Evolutionary conservation across 2,797 vertebrate species (phyloP).

Genomic region (Lepus townsendii): DNA sequence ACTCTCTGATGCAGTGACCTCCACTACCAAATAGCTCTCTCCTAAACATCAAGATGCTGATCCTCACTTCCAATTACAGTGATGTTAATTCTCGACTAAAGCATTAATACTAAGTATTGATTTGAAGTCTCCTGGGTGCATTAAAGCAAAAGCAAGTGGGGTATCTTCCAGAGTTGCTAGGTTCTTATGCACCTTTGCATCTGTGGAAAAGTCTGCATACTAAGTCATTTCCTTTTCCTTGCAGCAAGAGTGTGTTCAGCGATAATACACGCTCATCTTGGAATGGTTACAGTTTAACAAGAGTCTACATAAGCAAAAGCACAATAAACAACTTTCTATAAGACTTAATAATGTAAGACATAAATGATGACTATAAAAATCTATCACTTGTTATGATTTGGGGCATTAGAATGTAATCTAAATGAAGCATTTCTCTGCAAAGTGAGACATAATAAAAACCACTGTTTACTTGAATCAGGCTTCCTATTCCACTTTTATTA

Average conservation of each 20-base stretch:
- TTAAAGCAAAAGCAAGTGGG: slow-evolving; percentile 65
- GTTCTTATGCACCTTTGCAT: slow-evolving; percentile 7
- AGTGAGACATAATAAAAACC: slow-evolving; percentile 47
- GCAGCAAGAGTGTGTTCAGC: not conserved
- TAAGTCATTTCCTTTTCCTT: slow-evolving; percentile 18
- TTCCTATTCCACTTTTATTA: not conserved
- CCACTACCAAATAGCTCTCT: slow-evolving; percentile 61
- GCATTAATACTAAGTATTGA: slow-evolving; percentile 80
- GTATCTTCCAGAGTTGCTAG: slow-evolving; percentile 65
- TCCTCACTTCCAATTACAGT: slow-evolving; percentile 63
- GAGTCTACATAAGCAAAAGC: not conserved
- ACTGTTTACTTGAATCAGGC: not conserved
- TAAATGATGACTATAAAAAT: slow-evolving; percentile 35
- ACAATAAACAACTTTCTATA: not conserved
- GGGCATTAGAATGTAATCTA: slow-evolving; percentile 46
- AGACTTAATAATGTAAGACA: slow-evolving; percentile 17
- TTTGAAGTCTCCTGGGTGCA: slow-evolving; percentile 74
- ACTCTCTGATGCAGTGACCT: slow-evolving; percentile 26
- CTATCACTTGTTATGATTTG: slow-evolving; percentile 16
- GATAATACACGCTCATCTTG: not conserved
- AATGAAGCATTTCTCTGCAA: slow-evolving; percentile 26
- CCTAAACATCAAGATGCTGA: slow-evolving; percentile 67
- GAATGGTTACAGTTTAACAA: not conserved
- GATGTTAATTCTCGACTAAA: slow-evolving; percentile 80
- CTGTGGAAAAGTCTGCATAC: slow-evolving; percentile 15